Conservation (phyloP, 2,113 vertebrate species). For the Glaucidium brasilianum region DNA sequence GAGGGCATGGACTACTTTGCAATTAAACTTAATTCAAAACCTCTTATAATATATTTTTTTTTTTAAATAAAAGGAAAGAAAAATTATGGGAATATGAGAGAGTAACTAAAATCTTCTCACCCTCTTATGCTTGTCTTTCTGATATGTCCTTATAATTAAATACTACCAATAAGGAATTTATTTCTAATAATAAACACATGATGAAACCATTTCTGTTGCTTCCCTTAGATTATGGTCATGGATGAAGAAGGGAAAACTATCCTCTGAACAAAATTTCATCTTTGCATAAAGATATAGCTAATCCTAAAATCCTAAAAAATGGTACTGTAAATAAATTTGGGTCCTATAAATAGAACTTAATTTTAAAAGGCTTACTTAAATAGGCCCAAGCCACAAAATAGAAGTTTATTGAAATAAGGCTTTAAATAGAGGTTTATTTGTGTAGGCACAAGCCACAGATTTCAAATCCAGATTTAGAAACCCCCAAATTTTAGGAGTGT, state of each 20-base stretch:
- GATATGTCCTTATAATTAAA: neutral
- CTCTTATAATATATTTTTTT: neutral
- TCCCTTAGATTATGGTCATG: neutral
- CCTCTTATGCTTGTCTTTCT: neutral
- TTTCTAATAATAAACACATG: constrained; percentile 40
- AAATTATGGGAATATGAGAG: neutral
- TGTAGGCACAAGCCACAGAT: constrained; percentile 15
- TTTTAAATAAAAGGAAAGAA: neutral
- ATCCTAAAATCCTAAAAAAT: constrained; percentile 34
- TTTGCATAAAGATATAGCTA: constrained; percentile 30
- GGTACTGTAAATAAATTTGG: constrained; percentile 43
- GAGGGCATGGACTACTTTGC: neutral
- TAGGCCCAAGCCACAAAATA: constrained; percentile 50
- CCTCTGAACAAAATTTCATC: neutral
- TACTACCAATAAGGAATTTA: neutral
- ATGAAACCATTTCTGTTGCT: neutral
- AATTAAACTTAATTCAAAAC: neutral
- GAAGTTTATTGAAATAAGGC: constrained; percentile 38
- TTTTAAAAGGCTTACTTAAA: constrained; percentile 61
- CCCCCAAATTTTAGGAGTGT: constrained; percentile 8
- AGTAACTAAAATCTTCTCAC: neutral
- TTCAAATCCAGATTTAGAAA: constrained; percentile 55
- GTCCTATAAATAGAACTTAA: constrained; percentile 54
- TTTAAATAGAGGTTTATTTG: constrained; percentile 61
- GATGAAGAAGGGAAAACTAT: constrained; percentile 24